phyloP scores from a whole-genome alignment of 64 coral and sea anemone species.

The Dendrophyllia cribrosa region DNA sequence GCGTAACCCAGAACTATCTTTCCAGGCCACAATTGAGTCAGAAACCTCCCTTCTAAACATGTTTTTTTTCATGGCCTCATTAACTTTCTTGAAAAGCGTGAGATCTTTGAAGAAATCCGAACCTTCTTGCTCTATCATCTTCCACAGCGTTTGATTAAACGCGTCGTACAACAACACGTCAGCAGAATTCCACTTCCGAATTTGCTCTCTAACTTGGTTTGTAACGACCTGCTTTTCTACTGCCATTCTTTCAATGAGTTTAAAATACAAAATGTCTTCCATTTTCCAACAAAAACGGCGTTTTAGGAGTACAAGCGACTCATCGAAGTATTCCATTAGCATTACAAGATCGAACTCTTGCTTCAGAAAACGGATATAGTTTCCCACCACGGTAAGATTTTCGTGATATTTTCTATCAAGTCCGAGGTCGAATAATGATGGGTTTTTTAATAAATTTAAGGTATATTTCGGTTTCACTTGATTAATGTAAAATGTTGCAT shows the following conservation, averaged over 20 bases:
- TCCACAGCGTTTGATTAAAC: conserved; percentile 80
- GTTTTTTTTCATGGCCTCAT: not conserved
- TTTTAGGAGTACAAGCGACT: conserved; percentile 85
- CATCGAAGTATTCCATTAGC: conserved; percentile 86
- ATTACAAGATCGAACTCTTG: conserved; percentile 77
- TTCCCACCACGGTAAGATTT: not conserved
- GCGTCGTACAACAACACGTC: conserved; percentile 72
- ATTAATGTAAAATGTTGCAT: not conserved
- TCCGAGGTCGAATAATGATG: conserved; percentile 81
- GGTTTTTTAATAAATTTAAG: conserved; percentile 49
- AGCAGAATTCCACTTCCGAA: conserved; percentile 73
- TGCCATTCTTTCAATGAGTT: conserved; percentile 43
- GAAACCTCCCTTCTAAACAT: conserved; percentile 27
- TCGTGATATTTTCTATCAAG: conserved; percentile 14
- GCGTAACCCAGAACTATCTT: conserved; percentile 20
- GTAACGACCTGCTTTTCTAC: conserved; percentile 21
- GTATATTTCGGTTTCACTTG: not conserved
- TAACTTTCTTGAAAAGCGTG: not conserved
- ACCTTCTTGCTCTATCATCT: conserved; percentile 64
- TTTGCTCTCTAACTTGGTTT: not conserved
- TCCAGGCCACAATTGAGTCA: not conserved
- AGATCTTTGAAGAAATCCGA: conserved; percentile 64
- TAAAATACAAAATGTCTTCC: conserved; percentile 76
- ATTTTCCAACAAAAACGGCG: conserved; percentile 80
- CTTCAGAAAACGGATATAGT: conserved; percentile 51